Conservation (phyloP, 2,797 vertebrate species). For the Pipistrellus pygmaeus region DNA sequence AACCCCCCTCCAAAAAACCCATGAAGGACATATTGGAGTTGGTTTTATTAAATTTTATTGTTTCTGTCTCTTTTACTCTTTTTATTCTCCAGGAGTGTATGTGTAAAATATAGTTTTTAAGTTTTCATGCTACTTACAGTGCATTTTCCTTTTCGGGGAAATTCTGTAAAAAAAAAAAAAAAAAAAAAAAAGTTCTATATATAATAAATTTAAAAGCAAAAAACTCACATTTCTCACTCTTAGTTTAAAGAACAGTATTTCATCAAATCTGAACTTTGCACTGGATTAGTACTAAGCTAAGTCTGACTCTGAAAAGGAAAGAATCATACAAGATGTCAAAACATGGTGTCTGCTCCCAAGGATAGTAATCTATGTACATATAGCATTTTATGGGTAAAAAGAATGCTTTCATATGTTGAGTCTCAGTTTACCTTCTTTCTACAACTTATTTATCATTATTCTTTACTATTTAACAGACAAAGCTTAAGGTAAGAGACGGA, state of each 20-base stretch:
- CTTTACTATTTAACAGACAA: constrained; percentile 3
- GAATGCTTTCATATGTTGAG: neutral
- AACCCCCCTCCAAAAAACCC: neutral
- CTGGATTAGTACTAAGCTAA: neutral
- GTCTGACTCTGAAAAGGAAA: neutral
- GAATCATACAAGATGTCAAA: neutral
- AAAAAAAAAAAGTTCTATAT: neutral
- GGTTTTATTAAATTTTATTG: neutral
- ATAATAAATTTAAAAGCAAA: constrained; percentile 25
- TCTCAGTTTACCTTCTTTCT: constrained; percentile 33
- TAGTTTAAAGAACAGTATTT: neutral
- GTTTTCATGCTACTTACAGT: neutral
- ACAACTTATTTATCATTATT: neutral
- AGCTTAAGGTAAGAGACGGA: neutral
- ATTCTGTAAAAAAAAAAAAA: neutral
- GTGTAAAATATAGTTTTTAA: neutral
- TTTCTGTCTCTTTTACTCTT: neutral
- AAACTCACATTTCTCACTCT: neutral
- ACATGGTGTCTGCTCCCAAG: neutral
- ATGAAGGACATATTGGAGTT: neutral
- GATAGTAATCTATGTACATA: neutral
- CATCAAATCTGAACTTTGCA: neutral
- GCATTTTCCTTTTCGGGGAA: neutral
- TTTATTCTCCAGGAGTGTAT: neutral
- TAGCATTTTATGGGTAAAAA: neutral